These are phyloP conservation scores for Engraulis encrasicolus DNA, from an alignment of 2,113 vertebrate species.

Conservation along the genomic window DNA sequence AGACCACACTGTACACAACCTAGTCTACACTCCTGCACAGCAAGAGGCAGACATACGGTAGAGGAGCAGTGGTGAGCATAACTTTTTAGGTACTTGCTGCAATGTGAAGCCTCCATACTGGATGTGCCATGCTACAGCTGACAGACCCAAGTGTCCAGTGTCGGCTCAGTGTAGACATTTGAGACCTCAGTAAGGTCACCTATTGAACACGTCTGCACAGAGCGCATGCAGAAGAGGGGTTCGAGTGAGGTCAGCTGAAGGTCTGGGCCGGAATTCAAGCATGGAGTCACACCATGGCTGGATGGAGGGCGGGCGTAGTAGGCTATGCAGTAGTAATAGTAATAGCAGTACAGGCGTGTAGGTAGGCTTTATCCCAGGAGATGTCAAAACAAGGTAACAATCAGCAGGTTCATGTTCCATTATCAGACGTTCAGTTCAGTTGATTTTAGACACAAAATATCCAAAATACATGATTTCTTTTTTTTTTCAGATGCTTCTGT, in stretches of 20 bases:
- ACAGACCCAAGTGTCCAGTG: neutral
- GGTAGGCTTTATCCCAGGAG: conserved; percentile 1
- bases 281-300: neutral
- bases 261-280: neutral
- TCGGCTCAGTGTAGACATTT: neutral
- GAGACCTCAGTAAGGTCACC: neutral
- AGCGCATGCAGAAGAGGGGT: neutral
- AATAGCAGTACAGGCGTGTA: conserved; percentile 12
- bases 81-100: neutral
- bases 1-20: neutral
- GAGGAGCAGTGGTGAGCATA: neutral
- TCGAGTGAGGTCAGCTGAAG: neutral
- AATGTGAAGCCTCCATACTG: conserved; percentile 2
- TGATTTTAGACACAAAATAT: conserved; percentile 5
- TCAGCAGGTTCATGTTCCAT: neutral
- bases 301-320: too few species aligned
- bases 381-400: neutral
- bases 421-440: conserved; percentile 3
- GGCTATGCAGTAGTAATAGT: too few species aligned
- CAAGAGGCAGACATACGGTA: neutral
- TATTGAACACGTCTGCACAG: too few species aligned
- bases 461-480: neutral
- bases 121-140: neutral
- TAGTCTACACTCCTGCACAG: neutral
- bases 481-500: conserved; percentile 11